Base-by-base conservation (phyloP, 1,140 invertebrate species). In the Drosophila bocqueti region DNA sequence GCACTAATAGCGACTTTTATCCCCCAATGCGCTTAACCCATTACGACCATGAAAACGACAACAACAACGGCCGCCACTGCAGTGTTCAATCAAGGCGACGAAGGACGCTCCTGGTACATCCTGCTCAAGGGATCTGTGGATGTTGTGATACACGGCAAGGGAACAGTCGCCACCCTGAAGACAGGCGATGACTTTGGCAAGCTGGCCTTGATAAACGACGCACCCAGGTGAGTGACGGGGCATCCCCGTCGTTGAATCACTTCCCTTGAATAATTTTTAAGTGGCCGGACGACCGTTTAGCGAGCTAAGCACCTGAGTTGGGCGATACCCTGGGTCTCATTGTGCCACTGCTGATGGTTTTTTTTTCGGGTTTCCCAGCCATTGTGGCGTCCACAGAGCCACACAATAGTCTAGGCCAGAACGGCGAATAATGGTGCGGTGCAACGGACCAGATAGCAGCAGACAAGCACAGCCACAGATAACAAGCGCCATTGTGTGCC, bases 121-220 rank as follows among this genome's bases (percentile, higher is more conserved):
- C 96, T 98, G 69, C 94, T 98, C 34, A 95, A 96, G 82, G 97
- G 97, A 16, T 97, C 96, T 0, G 97, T 98, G 6, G 96, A 97
- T 92, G 97, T 98, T 52, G 96, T 96, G 42, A 97, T 97, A 82
- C 96, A 97, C 91, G 96, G 97, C 57, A 98, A 98, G 94, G 97
- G 97, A 36, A 95, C 96, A 13, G 97, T 98, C 15, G 97, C 96
- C 72, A 96, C 96, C 31, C 93, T 98, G 13, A 96, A 96, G 83
- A 97, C 97, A 93, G 97, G 97, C 63, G 97, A 98, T 93, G 97
- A 98, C 93, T 98, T 98, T 93, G 97, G 97, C 46, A 98, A 98
- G 94, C 93, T 98, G 60, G 97, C 97, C 55, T 93, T 98, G 42
- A 96, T 98, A 34, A 98, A 98, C 93, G 96, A 98, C 93, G 96